Conservation (phyloP, 2,888 invertebrate genomes). For the Strigamia maritima region DNA sequence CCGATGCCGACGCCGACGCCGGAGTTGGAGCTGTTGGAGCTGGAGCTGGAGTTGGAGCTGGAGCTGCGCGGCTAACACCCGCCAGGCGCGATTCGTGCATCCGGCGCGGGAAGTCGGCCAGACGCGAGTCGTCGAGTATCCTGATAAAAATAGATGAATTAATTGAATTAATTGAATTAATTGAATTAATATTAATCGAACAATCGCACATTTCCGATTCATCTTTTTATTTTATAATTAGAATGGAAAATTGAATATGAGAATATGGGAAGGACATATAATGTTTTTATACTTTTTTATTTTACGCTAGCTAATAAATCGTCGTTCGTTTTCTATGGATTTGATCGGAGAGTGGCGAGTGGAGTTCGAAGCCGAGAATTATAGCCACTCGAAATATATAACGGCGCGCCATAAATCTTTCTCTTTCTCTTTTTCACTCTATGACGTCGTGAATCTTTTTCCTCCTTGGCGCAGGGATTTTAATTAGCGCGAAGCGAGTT, state of each 20-base stretch:
- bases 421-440: too few relatives aligned
- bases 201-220: too few relatives aligned
- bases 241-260: too few relatives aligned
- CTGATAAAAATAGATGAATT: neutral
- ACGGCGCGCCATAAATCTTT: neutral
- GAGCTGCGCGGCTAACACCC: conserved; percentile 11
- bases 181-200: neutral
- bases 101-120: neutral
- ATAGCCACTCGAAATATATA: conserved; percentile 1
- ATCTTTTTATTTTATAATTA: too few relatives aligned
- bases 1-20: neutral
- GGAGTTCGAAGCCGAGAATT: conserved; percentile 8
- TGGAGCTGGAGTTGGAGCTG: too few relatives aligned
- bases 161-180: neutral
- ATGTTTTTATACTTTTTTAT: neutral
- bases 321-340: neutral
- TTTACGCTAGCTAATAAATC: neutral
- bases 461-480: neutral
- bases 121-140: neutral
- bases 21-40: too few relatives aligned
- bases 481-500: neutral
- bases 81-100: conserved; percentile 11
- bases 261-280: too few relatives aligned
- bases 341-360: too few relatives aligned
- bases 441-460: neutral